Base-by-base conservation (phyloP, 1,140 invertebrate genomes). In the Diabrotica undecimpunctata region DNA sequence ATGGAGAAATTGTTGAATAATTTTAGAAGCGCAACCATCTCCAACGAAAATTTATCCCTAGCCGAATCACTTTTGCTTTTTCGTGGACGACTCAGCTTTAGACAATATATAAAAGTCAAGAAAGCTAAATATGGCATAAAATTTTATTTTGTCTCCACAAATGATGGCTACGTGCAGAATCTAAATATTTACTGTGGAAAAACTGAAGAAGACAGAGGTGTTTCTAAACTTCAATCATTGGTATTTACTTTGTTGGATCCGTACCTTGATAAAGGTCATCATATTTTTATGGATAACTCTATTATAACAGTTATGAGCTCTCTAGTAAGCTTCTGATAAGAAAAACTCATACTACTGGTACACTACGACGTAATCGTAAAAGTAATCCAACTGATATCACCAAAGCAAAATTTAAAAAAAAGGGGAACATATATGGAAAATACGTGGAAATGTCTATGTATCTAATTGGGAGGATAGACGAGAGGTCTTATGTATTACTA, bases 381-480 rank as follows among this genome's bases (percentile, higher is more conserved):
- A 46, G 53, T 36, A 61, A 54, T 55, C 59, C 57, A 4, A 52
- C 36, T 56, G 13, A 54, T 6, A n/a, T 67, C 5, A 57, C 36
- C 11, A 36, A 52, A 7, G 9, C 9, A 11, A 68, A 65, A 62
- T 25, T 65, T n/a, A n/a, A 13, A 65, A 56, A 61, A 13, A 50
- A 12, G 63, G 56, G 41, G 51, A 65, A 41, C 54, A 56, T 52
- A 10, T 67, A 14, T 61, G 64, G 61, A 36, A 12, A 39, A n/a
- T 60, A 7, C n/a, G 41, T 7, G 50, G 52, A 9, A 13, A 66
- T 5, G 41, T 63, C 10, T 60, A 59, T 55, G 72, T 79, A 2
- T 69, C 65, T 7, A 77, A 77, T 55, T 79, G 77, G 77, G 70
- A 68, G 54, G 77, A 80, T 61, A 76, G 72, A 54, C 64, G 73